phyloP scores from a whole-genome alignment of 2,113 vertebrate genomes.

The Bettongia penicillata region DNA sequence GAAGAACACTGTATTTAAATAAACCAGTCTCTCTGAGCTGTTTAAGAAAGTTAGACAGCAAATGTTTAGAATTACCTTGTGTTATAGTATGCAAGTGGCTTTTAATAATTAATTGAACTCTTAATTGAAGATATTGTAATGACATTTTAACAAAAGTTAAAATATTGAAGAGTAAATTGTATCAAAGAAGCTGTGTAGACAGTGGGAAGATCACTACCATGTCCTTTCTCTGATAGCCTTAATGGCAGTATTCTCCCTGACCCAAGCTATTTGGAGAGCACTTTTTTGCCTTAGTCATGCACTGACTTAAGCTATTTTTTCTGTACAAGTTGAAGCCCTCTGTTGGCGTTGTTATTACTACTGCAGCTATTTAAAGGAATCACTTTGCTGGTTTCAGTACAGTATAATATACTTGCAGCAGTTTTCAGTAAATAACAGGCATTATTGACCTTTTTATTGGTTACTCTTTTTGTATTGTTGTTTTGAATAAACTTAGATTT shows the following conservation, averaged over 20 bases:
- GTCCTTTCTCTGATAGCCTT: neutral
- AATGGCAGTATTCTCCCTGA: neutral
- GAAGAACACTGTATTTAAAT: neutral
- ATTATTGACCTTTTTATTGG: neutral
- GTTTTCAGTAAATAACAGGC: neutral
- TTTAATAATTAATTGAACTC: neutral
- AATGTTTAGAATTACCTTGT: neutral
- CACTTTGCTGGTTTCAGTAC: neutral
- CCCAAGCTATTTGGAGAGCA: neutral
- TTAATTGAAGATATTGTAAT: neutral
- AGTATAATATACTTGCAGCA: neutral
- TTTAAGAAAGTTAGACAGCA: constrained; percentile 3
- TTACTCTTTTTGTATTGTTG: neutral
- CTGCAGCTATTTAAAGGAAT: neutral
- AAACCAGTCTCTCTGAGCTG: neutral
- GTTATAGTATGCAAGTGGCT: neutral
- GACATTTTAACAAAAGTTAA: neutral
- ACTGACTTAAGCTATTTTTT: neutral
- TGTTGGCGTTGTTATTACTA: neutral
- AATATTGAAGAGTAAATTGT: neutral
- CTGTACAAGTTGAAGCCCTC: neutral
- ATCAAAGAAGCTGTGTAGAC: neutral
- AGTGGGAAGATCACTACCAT: neutral
- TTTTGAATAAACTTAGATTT: neutral
- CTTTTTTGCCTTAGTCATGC: neutral